A percentile compares a stretch with the other conserved stretches of the same genome.
Conservation (phyloP, 2,888 invertebrate species). For the Heliconius erato region DNA sequence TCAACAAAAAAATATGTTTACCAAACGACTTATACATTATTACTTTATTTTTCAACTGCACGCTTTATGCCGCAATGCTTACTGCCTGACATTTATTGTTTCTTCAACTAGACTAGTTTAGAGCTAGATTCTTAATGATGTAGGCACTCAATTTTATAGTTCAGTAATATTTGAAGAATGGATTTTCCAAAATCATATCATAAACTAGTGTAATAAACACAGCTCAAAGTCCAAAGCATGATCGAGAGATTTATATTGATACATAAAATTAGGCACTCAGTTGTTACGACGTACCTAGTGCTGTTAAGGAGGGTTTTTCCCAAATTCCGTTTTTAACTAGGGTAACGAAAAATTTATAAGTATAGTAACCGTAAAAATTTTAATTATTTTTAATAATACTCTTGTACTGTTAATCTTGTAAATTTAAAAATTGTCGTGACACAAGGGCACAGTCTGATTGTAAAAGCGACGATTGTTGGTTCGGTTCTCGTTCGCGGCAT, state of each 20-base stretch:
- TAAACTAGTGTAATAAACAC: not conserved
- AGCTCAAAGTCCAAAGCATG: not conserved
- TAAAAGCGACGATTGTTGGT: not conserved
- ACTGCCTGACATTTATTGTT: not conserved
- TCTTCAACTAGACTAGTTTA: not conserved
- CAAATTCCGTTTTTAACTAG: not conserved
- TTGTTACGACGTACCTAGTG: not conserved
- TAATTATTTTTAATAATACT: not conserved
- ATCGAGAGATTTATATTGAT: not conserved
- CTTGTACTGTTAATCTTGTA: not conserved
- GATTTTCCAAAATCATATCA: not conserved
- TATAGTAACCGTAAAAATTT: not conserved
- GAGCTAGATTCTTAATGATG: too few relatives aligned
- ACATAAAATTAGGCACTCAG: not conserved
- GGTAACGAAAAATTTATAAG: not conserved
- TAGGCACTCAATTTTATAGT: conserved; percentile 6
- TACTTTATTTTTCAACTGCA: not conserved
- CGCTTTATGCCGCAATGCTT: not conserved
- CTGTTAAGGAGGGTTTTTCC: not conserved
- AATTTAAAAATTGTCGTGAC: not conserved
- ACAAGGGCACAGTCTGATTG: not conserved
- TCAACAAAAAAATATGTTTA: too few relatives aligned
- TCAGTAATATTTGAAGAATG: not conserved
- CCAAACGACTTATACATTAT: too few relatives aligned
- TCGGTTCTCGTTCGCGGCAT: not conserved